Percentiles rank a stretch among this genome's conserved stretches.
These are phyloP conservation scores for Capitulum mitella DNA, from an alignment of 2,888 invertebrate genomes.

Conservation along the genomic window DNA sequence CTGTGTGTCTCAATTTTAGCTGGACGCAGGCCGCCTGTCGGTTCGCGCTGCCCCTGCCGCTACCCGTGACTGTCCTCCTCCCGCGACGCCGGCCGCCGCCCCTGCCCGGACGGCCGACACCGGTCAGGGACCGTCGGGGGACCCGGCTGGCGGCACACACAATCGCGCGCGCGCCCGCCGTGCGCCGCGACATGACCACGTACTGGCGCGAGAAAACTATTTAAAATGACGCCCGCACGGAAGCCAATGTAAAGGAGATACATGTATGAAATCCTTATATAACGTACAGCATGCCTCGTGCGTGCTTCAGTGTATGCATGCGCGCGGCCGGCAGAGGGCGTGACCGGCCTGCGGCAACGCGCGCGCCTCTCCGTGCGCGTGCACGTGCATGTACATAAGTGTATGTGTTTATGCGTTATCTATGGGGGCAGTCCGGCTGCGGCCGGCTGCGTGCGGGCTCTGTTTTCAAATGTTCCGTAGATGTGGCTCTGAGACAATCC, in stretches of 20 bases:
- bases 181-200: too few relatives aligned
- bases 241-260: background rate
- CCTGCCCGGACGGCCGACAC: too few relatives aligned
- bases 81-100: too few relatives aligned
- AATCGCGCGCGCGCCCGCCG: too few relatives aligned
- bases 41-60: background rate
- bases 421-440: background rate
- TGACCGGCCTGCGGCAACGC: background rate
- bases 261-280: background rate
- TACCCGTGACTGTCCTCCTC: background rate
- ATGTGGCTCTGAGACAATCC: slow-evolving; percentile 1
- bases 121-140: too few relatives aligned
- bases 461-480: background rate
- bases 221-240: background rate
- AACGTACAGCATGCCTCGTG: background rate
- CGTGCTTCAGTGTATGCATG: background rate
- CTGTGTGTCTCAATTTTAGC: slow-evolving; percentile 2
- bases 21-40: background rate
- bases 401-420: background rate
- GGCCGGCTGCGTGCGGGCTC: background rate
- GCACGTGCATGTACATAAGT: background rate
- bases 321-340: background rate
- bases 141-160: too few relatives aligned
- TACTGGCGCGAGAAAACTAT: background rate
- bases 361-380: background rate